Base-by-base conservation (phyloP, 2,888 invertebrate genomes). In the Papilio gigon region DNA sequence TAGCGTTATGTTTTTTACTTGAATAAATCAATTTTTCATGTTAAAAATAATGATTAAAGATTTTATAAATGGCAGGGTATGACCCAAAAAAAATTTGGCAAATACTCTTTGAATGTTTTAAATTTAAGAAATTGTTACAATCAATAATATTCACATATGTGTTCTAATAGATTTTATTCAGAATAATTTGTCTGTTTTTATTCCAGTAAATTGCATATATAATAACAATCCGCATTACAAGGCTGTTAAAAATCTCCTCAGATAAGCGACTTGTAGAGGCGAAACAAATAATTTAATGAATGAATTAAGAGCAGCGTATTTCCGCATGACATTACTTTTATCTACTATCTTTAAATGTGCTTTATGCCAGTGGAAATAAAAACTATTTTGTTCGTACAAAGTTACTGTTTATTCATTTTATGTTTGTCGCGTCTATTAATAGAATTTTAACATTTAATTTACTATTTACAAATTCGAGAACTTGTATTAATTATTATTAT, bases 401-500 rank as follows among this genome's bases (percentile, higher is more conserved):
- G 47, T 66, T 40, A 20, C 5, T n/a, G 12, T 22, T 44, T 27
- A n/a, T 40, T 62, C 12, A 35, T 65, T 50, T 62, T 42, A 27
- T 59, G 53, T 30, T 11, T 53, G 47, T 20, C 25, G 17, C 25
- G 11, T 60, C 30, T 58, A 50, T 30, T 35, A 35, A 59, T 47
- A 42, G 5, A 33, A 47, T 47, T 58, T 44, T 5, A n/a, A n/a
- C n/a, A n/a, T n/a, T n/a, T n/a, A n/a, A n/a, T n/a, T n/a, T n/a
- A n/a, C n/a, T n/a, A n/a, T n/a, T n/a, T n/a, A n/a, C n/a, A n/a
- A n/a, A n/a, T n/a, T n/a, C n/a, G n/a, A n/a, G n/a, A n/a, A n/a
- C n/a, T n/a, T n/a, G n/a, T n/a, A n/a, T n/a, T n/a, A n/a, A n/a
- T n/a, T n/a, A n/a, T n/a, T n/a, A n/a, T n/a, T n/a, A n/a, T n/a